Evolutionary conservation across 1,140 invertebrate species (phyloP), one percentile per base, ranked within the genome.

Genomic region (Megalopta genalis): DNA sequence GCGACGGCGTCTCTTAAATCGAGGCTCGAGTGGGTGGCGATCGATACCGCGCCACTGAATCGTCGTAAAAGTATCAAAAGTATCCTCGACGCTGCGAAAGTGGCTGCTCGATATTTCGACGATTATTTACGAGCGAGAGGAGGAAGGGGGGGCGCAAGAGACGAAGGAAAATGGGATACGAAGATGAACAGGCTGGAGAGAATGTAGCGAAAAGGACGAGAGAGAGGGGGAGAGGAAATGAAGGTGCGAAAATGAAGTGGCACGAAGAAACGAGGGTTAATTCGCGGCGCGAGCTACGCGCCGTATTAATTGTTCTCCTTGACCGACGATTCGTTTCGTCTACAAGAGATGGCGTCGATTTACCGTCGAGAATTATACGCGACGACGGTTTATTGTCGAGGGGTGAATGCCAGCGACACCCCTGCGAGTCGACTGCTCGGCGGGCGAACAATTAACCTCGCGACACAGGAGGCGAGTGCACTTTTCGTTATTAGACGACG

Each of bases 291-390:
- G 9, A 14, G 32, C 37, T 64, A 60, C 42, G 25, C 14, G 54
- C 37, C 10, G 14, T 37, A 73, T 39, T 66, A 66, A 66, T 66
- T 46, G 64, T 66, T 66, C 39, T 2, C 16, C 27, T 37, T n/a
- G 64, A 23, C 21, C 18, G 46, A 78, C 69, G 60, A 65, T 72
- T 46, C 76, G 70, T 72, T 80, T 69, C 65, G 59, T 68, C 69
- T 60, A 74, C 77, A 62, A 39, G 37, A 60, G 27, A 60, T n/a
- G 25, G 23, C n/a, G 25, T 74, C 63, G 18, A 67, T 66, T 79
- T 74, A 66, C 63, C 59, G 18, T 54, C 52, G 70, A 52, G 66
- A 60, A 79, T 79, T 73, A 79, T 46, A 42, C 16, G 16, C 18
- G 64, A 9, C 42, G 23, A 39, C 18, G 12, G 4, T 14, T 21